Percentiles rank a stretch among this genome's conserved stretches.
These are phyloP conservation scores for Nasonia oneida DNA, from an alignment of 2,888 invertebrate genomes.

Conservation along the genomic window DNA sequence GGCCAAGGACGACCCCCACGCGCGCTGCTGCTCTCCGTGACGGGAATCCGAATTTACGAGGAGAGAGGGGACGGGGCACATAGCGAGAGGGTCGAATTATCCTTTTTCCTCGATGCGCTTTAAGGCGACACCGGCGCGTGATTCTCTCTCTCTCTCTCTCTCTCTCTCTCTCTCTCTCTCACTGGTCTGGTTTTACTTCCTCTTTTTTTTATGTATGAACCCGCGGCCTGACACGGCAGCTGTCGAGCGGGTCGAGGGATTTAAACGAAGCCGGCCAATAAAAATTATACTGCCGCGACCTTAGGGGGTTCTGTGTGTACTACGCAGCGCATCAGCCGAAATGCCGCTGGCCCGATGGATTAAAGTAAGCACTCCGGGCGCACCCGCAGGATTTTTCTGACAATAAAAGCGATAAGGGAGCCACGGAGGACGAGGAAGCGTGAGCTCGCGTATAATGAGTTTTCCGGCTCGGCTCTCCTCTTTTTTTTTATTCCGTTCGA, in stretches of 20 bases:
- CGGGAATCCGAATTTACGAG: constrained; percentile 62
- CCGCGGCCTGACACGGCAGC: constrained; percentile 45
- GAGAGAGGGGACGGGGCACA: constrained; percentile 16
- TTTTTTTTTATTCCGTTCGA: not conserved
- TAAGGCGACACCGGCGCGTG: constrained; percentile 38
- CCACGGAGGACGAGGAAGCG: not conserved
- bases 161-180: too few relatives aligned
- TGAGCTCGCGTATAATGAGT: constrained; percentile 55
- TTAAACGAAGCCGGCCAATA: constrained; percentile 64
- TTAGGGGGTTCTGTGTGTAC: constrained; percentile 32
- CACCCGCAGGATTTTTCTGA: constrained; percentile 53
- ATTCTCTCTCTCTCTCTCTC: constrained; percentile 27
- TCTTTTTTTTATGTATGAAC: constrained; percentile 50
- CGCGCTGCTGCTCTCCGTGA: constrained; percentile 46
- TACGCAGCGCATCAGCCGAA: constrained; percentile 25
- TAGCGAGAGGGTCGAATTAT: constrained; percentile 55
- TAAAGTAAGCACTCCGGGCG: constrained; percentile 56
- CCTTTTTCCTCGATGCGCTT: constrained; percentile 47
- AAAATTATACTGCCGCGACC: constrained; percentile 65
- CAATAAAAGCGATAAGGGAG: constrained; percentile 54
- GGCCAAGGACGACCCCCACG: not conserved
- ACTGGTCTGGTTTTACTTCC: constrained; percentile 17
- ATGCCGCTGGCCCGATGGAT: constrained; percentile 58
- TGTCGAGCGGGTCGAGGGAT: constrained; percentile 55
- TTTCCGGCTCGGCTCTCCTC: not conserved